Evolutionary conservation across 2,888 invertebrate species (phyloP).

Genomic region (Tetranychus piercei): DNA sequence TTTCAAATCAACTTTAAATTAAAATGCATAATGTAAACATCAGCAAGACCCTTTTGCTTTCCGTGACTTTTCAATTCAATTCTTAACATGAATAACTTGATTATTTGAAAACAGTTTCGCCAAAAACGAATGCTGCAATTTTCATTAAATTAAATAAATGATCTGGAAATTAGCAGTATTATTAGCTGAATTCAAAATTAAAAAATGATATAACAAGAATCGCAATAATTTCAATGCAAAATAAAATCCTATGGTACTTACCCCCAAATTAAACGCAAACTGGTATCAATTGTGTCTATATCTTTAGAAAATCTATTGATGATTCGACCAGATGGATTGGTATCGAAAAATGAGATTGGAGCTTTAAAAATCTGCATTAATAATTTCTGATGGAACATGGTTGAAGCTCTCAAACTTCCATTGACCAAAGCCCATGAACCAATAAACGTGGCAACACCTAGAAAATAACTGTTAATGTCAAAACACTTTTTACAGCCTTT

Average conservation of each 20-base stretch:
- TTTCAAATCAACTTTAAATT: no score
- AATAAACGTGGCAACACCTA: not conserved
- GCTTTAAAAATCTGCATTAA: constrained; percentile 28
- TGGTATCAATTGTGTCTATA: constrained; percentile 45
- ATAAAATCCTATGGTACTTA: not conserved
- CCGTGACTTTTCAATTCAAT: no score
- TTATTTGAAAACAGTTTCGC: no score
- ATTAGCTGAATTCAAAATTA: no score
- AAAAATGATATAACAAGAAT: not conserved
- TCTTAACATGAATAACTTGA: no score
- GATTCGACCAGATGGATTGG: constrained; percentile 49
- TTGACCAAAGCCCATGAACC: not conserved
- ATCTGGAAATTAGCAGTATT: no score
- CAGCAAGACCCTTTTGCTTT: no score
- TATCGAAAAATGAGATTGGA: constrained; percentile 52
- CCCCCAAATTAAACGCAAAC: constrained; percentile 41
- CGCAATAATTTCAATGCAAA: no score
- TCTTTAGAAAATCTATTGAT: constrained; percentile 51
- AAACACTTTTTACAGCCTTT: not conserved
- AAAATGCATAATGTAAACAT: no score
- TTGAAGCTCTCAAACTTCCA: not conserved
- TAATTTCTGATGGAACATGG: constrained; percentile 13
- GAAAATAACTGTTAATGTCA: not conserved
- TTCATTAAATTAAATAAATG: no score
- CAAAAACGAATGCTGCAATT: no score